phyloP scores from a whole-genome alignment of 1,140 invertebrate species.

The Drusus annulatus region DNA sequence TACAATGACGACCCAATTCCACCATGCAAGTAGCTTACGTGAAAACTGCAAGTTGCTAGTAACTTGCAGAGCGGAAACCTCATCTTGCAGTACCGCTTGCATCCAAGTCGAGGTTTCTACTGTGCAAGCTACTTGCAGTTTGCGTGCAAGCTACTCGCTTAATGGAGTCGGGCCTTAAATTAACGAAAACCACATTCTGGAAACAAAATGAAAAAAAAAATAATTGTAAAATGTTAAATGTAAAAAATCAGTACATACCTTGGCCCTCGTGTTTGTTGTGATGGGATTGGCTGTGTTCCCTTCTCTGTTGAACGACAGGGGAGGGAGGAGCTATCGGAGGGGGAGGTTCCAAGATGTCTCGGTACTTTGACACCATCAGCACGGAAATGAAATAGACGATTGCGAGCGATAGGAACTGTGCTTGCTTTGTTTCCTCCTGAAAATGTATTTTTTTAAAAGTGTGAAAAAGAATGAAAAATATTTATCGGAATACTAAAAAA shows the following conservation, averaged over 20 bases:
- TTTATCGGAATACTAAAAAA: no score
- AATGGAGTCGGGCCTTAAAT: no score
- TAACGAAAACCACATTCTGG: neutral
- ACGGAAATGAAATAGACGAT: slow-evolving; percentile 99
- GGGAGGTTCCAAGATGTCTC: slow-evolving; percentile 97
- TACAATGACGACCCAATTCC: no score
- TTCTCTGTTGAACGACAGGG: slow-evolving; percentile 64
- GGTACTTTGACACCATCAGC: slow-evolving; percentile 99
- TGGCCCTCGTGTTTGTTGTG: slow-evolving; percentile 61
- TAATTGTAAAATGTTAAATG: neutral
- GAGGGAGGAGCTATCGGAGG: slow-evolving; percentile 73
- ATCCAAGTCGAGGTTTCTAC: no score
- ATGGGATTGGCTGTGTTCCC: slow-evolving; percentile 62
- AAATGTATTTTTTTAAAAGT: no score
- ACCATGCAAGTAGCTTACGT: no score
- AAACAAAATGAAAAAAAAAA: neutral
- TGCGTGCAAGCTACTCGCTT: no score
- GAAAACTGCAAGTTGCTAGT: no score
- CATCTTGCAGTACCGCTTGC: no score
- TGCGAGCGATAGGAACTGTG: slow-evolving; percentile 97
- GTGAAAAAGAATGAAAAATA: no score
- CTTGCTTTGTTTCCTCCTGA: slow-evolving; percentile 99
- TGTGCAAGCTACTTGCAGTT: no score
- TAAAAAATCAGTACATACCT: slow-evolving; percentile 26
- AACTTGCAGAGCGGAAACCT: no score